Conservation (phyloP, 2,113 vertebrate genomes). For the Lepisosteus oculatus region DNA sequence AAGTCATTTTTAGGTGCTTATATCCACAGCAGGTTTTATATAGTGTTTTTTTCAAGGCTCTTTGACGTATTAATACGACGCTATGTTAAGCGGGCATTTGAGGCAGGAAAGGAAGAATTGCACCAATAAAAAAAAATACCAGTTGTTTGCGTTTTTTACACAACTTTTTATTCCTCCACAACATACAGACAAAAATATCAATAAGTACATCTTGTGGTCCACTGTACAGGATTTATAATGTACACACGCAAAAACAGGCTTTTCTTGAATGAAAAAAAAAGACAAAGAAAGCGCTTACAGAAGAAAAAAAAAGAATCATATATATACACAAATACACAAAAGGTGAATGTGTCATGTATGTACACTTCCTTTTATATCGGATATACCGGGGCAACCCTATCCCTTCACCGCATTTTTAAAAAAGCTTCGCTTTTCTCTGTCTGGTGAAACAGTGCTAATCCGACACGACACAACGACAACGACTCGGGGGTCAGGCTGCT, state of each 20-base stretch:
- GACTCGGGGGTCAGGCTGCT: neutral
- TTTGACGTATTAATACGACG: too few species aligned
- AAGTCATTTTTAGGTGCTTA: too few species aligned
- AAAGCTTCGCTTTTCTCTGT: neutral
- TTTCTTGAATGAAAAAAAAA: neutral
- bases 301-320: neutral
- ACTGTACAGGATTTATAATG: slow-evolving; percentile 12
- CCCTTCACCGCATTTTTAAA: neutral
- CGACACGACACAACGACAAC: neutral
- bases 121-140: neutral
- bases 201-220: slow-evolving; percentile 25
- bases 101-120: neutral
- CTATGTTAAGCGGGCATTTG: neutral
- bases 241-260: neutral
- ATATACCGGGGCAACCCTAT: too few species aligned
- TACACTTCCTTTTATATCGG: neutral
- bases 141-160: slow-evolving; percentile 6
- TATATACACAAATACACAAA: slow-evolving; percentile 6
- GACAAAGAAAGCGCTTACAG: neutral
- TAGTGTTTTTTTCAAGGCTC: too few species aligned
- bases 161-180: slow-evolving; percentile 10
- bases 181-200: slow-evolving; percentile 8
- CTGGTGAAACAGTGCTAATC: neutral
- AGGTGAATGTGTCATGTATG: neutral
- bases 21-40: too few species aligned